Base-by-base conservation (phyloP, 2,113 vertebrate genomes). In the Galemys pyrenaicus region DNA sequence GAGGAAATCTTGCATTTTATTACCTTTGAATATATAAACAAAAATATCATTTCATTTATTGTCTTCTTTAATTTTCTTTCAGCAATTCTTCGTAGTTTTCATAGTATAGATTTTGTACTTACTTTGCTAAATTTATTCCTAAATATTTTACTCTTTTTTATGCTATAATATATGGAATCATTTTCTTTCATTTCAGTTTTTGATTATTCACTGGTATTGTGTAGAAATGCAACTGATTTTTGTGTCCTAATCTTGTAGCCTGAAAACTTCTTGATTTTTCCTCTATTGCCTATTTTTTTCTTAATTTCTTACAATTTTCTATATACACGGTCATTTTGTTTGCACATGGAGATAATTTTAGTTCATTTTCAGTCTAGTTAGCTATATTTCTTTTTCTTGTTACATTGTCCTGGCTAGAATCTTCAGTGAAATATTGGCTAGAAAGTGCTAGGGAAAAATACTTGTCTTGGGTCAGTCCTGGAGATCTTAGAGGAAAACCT, bases 41-140 rank as follows among this genome's bases (percentile, higher is more conserved):
- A 89, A 89, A 79, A 83, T n/a, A 5, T 70, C 30, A 41, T 24
- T 89, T 28, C 30, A 70, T 77, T 82, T 83, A 92, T 62, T 84
- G 54, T 62, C 9, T 65, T 82, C 9, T 84, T 88, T 78, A 39
- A 82, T 83, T 92, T 83, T 51, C 24, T 51, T 91, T 81, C 16
- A 73, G 51, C 35, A 44, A 17, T 65, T 9, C 78, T 51, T n/a
- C n/a, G 11, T 74, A 24, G 44, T 65, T 89, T 82, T 84, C n/a
- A 65, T 8, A 28, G 28, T 39, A 41, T 41, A 49, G 79, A 10
- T 56, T 89, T 89, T 65, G 28, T 6, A 65, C 19, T 30, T 30
- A 9, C 20, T 82, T 67, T 77, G n/a, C 68, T 49, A 92, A 51
- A n/a, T 54, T 73, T 73, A 41, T 71, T n/a, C 20, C 11, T 88